Base-by-base conservation (phyloP, 53 echinoderm and acorn worm genomes). In the Antedon mediterranea region DNA sequence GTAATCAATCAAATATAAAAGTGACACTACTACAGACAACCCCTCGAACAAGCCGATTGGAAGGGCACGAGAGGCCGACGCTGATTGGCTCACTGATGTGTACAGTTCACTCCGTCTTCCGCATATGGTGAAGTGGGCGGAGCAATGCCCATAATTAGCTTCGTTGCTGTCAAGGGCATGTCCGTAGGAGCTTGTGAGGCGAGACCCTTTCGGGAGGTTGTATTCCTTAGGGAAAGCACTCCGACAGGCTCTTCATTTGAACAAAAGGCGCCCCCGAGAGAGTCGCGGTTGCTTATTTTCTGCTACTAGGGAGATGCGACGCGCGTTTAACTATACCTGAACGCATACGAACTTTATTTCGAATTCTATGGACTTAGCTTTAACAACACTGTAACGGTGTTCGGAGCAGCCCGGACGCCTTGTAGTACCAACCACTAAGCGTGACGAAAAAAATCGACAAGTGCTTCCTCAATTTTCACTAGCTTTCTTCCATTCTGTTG, bases 71-170 rank as follows among this genome's bases (percentile, higher is more conserved):
- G 72, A 78, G 72, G 34, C 77, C 20, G 32, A 77, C 76, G 75
- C 80, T 72, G 86, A 89, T 94, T 89, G 94, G 78, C 84, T 71
- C 70, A 34, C 74, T 41, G 75, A 57, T 34, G 81, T 80, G 86
- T 89, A 88, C 93, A 82, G 71, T 78, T 77, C 93, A 94, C 91
- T 86, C 89, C 79, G 79, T 37, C 75, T 78, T 73, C 94, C 94
- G 74, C 83, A 94, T 94, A 75, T 89, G 91, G 94, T 74, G 72
- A 85, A 89, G 75, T 83, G 76, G 94, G 94, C 91, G 94, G 89
- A 89, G 91, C 82, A 80, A 78, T 28, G 31, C 43, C 81, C 81
- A 81, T 90, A 84, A 86, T 87, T 83, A 77, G 79, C 78, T 57
- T 11, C 84, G 81, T 88, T 82, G 82, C 83, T 82, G 71, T 31